Evolutionary conservation across 2,113 vertebrate genomes (phyloP), one percentile per base, ranked within the genome.

Genomic region (Gyps fulvus): DNA sequence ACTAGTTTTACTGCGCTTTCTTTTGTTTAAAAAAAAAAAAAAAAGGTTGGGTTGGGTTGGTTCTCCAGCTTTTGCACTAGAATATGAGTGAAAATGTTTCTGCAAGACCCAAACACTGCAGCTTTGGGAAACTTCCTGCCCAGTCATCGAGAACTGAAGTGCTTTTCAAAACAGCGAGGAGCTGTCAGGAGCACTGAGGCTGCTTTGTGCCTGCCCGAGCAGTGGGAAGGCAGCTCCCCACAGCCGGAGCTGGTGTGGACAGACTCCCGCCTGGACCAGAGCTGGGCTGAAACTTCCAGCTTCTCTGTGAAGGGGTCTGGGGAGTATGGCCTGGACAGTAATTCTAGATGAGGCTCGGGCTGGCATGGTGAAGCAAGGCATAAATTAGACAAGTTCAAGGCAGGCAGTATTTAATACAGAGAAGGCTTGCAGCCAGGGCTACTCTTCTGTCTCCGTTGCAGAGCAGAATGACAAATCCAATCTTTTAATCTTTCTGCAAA

Each of bases 401-500:
- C 66, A 65, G 70, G 66, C 36, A 17, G 23, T 76, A 76, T 87
- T 95, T 91, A 87, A 72, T 57, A 87, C 10, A 45, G 26, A 26
- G 34, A 85, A 19, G 71, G 31, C 59, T 89, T 67, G 59, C n/a
- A 87, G 72, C 80, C 94, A 74, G 83, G 40, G 47, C 72, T 87
- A 40, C 59, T 42, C n/a, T 83, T 88, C 79, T 89, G 54, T 83
- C 59, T 80, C 65, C 1, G 1, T 13, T 78, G n/a, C 32, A 59
- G 31, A 82, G 77, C 23, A 92, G 42, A 93, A 94, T 83, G 80
- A 34, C 74, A 94, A 95, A 95, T 52, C 27, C 0, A 0, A 71
- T 78, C 67, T 92, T 92, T 82, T 89, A 54, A 83, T 92, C 45
- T 81, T 93, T 94, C 67, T 90, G 71, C n/a, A 95, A 95, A 70